These are phyloP conservation scores for Nycticebus coucang DNA, from an alignment of 2,113 vertebrate species.

Conservation along the genomic window DNA sequence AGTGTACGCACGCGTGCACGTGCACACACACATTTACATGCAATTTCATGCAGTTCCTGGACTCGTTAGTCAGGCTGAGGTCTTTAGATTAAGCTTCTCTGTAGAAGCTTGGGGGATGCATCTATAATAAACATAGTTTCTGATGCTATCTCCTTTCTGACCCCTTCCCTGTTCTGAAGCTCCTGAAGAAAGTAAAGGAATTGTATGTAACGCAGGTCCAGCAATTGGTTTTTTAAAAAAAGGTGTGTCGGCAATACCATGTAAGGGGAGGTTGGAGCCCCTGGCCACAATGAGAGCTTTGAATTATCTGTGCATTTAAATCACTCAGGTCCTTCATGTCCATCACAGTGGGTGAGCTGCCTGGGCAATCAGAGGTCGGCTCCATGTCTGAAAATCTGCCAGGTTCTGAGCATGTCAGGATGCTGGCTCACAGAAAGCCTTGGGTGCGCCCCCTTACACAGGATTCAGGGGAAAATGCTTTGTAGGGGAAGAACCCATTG, in stretches of 20 bases:
- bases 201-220: not conserved
- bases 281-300: not conserved
- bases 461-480: not conserved
- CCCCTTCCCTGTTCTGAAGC: not conserved
- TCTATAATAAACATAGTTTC: not conserved
- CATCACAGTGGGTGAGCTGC: not conserved
- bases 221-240: not conserved
- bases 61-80: not conserved
- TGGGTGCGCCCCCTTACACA: not conserved
- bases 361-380: not conserved
- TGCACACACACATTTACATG: not conserved
- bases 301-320: not conserved
- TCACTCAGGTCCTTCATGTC: not conserved
- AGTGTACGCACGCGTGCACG: not conserved
- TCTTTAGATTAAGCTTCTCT: not conserved
- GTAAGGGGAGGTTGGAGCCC: fast-evolving
- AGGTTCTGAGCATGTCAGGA: not conserved
- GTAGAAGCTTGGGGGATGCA: not conserved
- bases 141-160: not conserved
- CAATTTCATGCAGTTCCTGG: not conserved
- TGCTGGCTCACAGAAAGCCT: not conserved
- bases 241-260: not conserved
- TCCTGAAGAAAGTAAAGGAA: not conserved
- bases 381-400: not conserved
- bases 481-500: not conserved